Evolutionary conservation across 2,797 vertebrate genomes (phyloP), one percentile per base, ranked within the genome.

Genomic region (Melopsittacus undulatus): DNA sequence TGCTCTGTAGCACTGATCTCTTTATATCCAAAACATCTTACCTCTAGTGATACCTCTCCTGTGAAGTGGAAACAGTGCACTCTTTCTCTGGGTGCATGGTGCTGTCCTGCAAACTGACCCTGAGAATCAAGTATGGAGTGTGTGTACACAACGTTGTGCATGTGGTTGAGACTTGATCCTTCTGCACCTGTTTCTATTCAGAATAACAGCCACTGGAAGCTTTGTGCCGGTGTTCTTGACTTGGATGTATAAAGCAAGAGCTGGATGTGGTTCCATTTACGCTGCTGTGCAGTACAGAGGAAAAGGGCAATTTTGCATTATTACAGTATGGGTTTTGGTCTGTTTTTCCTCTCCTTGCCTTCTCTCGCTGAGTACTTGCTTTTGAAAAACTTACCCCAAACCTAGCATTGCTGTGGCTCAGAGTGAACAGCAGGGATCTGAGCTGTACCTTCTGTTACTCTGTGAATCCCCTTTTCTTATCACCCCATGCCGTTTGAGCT

Each of bases 81-180:
- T 34, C 36, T 51, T 69, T 40, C 13, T 69, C 18, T 30, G 12
- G 11, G 13, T 26, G 18, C 21, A 51, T 63, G 62, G 17, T 83
- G 18, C 51, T 11, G 7, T 69, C 48, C 61, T 86, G 54, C 46
- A 77, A 62, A 48, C 23, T 1, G 8, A 26, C 21, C 22, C 36
- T 54, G 21, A 59, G 30, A 48, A 48, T 26, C 4, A 12, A 61
- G 32, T 3, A 1, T 18, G 45, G 48, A 26, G 30, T 2, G n/a
- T 16, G 13, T 8, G 12, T 54, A 17, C 24, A 46, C 24, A 46
- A 4, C 13, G 3, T 12, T 2, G 5, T 74, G 46, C 2, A 0
- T 0, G 2, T 34, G 23, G 16, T 27, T 59, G 38, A 67, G 48
- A 27, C 51, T 36, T 54, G 29, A n/a, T 68, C 57, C 52, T 86